Percentiles rank a stretch among this genome's conserved stretches.
Conservation (phyloP, 2,797 vertebrate species). For the Selene dorsalis region DNA sequence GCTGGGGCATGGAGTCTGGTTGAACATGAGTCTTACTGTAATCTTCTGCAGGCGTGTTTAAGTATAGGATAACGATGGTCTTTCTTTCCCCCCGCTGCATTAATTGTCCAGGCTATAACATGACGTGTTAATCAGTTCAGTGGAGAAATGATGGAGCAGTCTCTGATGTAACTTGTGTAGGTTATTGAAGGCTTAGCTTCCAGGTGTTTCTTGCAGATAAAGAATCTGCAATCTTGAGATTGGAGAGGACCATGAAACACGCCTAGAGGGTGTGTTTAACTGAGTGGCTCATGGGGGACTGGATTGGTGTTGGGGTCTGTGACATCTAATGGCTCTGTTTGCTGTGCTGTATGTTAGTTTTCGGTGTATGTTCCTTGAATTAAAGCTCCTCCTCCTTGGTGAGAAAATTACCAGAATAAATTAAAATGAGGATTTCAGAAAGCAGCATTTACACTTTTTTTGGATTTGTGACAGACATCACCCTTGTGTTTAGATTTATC, state of each 20-base stretch:
- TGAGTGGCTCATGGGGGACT: conserved; percentile 39
- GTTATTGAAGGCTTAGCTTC: conserved; percentile 24
- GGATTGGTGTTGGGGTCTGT: conserved; percentile 6
- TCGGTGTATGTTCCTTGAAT: not conserved
- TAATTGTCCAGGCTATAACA: conserved; percentile 32
- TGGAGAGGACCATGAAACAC: conserved; percentile 48
- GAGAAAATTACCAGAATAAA: not conserved
- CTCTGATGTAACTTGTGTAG: conserved; percentile 37
- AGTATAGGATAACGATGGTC: not conserved
- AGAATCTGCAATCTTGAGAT: conserved; percentile 61
- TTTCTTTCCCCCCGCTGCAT: conserved; percentile 17
- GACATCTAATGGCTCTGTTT: conserved; percentile 23
- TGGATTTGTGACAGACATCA: not conserved
- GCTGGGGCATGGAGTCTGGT: not conserved
- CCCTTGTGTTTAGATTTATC: not conserved
- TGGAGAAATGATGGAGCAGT: conserved; percentile 1
- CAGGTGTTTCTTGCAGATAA: conserved; percentile 66
- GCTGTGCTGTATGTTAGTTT: conserved; percentile 4
- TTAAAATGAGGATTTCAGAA: not conserved
- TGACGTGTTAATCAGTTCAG: conserved; percentile 10
- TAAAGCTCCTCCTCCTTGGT: not conserved
- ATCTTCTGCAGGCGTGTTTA: conserved; percentile 15
- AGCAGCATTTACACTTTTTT: not conserved
- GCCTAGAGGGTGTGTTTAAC: conserved; percentile 36
- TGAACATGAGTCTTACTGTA: not conserved